phyloP scores from a whole-genome alignment of 2,797 vertebrate species.

The Petrocephalus sullivani region DNA sequence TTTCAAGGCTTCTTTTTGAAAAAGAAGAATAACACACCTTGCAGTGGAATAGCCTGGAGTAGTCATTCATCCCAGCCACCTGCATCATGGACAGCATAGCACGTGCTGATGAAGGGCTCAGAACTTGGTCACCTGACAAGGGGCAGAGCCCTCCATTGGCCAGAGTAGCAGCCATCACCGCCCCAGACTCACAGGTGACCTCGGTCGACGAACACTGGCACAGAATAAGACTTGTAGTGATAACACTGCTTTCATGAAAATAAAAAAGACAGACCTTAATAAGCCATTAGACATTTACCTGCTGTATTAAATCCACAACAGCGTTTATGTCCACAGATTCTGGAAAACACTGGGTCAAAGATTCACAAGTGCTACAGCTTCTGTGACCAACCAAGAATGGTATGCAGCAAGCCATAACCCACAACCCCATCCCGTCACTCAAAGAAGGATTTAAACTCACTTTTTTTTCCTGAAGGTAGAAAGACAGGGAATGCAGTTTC shows the following conservation, averaged over 20 bases:
- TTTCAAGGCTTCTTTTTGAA: neutral
- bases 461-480: constrained; percentile 61
- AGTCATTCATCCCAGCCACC: constrained; percentile 60
- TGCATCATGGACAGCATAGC: constrained; percentile 59
- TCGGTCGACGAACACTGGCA: constrained; percentile 58
- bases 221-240: constrained; percentile 4
- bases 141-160: constrained; percentile 62
- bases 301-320: constrained; percentile 55
- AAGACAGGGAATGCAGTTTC: constrained; percentile 54
- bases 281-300: constrained; percentile 42
- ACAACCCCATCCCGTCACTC: neutral
- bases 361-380: neutral
- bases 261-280: neutral
- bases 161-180: constrained; percentile 52
- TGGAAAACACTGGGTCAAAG: constrained; percentile 55
- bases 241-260: neutral
- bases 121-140: constrained; percentile 59
- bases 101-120: constrained; percentile 46
- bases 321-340: constrained; percentile 53
- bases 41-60: constrained; percentile 54
- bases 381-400: neutral
- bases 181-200: constrained; percentile 59
- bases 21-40: constrained; percentile 40
- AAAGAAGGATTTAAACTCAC: constrained; percentile 33
- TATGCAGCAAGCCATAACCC: neutral